Evolutionary conservation across 2,797 vertebrate species (phyloP), one percentile per base, ranked within the genome.

Genomic region (Sebastes kiyomatsui): DNA sequence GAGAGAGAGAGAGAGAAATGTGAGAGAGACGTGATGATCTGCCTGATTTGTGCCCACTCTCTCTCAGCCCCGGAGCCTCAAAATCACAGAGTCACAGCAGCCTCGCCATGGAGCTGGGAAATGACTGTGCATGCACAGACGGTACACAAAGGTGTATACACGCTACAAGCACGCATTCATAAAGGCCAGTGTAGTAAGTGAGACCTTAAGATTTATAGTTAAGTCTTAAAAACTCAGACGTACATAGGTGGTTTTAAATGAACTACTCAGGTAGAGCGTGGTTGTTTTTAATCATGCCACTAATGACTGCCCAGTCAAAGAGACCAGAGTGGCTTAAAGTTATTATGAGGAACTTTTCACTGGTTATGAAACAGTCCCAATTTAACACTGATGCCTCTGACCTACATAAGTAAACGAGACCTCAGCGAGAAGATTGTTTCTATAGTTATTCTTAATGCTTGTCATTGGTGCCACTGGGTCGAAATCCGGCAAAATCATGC

Each of bases 11-110:
- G 25, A 27, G 71, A 75, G 73, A 70, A 62, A 77, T 27, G 25
- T 56, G 67, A 75, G 58, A 74, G 67, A 76, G 81, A 82, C 38
- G 75, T 75, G 83, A 86, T 81, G 80, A 85, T 81, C 38, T 64
- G 77, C 61, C 70, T 64, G 72, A 90, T 88, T 87, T 84, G 69
- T 72, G 78, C 61, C 73, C 35, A 54, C 62, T 52, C 32, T 33
- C 62, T 75, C 49, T 83, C 35, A 68, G 64, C 35, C 27, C 60
- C 20, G 16, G 4, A 85, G 70, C 71, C 75, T 77, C 46, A 30
- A 71, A 81, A 77, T 82, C 66, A 75, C 25, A 75, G 32, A 78
- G 54, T 59, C 32, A 83, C 33, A 22, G 54, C 7, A 72, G 70
- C 59, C 59, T 28, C 81, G 70, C 54, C 25, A 68, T 32, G 52